Conservation (phyloP, 2,113 vertebrate species). For the Excalfactoria chinensis region DNA sequence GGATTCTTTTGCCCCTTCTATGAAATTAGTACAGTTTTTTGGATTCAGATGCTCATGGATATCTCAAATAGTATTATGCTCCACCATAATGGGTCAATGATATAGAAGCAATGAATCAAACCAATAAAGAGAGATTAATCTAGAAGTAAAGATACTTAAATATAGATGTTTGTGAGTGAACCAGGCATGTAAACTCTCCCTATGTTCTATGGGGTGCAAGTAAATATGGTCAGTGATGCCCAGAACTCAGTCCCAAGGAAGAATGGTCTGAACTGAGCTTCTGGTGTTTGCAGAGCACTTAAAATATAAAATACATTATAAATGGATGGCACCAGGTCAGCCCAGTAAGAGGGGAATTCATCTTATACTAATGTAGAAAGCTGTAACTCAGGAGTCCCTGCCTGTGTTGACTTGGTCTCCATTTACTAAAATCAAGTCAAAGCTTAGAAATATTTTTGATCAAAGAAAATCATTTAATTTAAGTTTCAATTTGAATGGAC, state of each 20-base stretch:
- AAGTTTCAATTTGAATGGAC: slow-evolving; percentile 30
- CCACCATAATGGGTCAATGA: too few relatives aligned
- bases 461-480: background rate
- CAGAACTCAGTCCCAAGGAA: background rate
- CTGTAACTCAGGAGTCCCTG: background rate
- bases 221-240: background rate
- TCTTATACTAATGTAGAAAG: background rate
- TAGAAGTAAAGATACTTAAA: background rate
- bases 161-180: background rate
- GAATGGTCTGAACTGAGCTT: background rate
- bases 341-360: background rate
- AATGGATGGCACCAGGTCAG: background rate
- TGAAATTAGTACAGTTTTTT: background rate
- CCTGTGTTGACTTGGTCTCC: background rate
- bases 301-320: background rate
- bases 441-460: slow-evolving; percentile 4
- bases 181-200: background rate
- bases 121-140: background rate
- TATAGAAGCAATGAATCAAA: background rate
- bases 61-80: background rate
- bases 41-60: background rate
- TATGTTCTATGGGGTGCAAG: background rate
- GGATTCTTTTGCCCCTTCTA: background rate
- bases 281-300: background rate
- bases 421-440: background rate